These are phyloP conservation scores for Antheraea assamensis DNA, from an alignment of 2,888 invertebrate genomes.

Conservation along the genomic window DNA sequence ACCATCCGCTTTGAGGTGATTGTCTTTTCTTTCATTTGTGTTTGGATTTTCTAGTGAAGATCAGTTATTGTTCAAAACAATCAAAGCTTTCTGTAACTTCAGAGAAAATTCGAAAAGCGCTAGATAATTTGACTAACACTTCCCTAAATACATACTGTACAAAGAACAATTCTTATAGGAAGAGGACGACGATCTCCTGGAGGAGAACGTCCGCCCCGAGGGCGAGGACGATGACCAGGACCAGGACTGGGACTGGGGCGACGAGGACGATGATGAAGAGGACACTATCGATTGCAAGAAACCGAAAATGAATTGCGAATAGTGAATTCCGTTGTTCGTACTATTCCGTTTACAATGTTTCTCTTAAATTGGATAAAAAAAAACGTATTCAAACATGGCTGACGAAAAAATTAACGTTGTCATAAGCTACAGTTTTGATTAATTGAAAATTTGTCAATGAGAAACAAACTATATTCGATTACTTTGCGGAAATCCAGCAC, in stretches of 20 bases:
- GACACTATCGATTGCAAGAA: constrained; percentile 58
- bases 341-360: not conserved
- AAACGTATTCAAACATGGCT: not conserved
- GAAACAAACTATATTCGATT: not conserved
- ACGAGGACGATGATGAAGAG: constrained; percentile 70
- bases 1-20: no score
- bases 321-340: not conserved
- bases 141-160: not conserved
- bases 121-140: not conserved
- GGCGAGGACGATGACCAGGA: constrained; percentile 52
- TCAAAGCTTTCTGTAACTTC: not conserved
- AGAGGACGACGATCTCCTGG: constrained; percentile 51
- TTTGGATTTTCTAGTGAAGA: no score
- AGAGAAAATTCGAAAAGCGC: not conserved
- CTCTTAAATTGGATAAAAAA: not conserved
- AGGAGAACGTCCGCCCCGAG: constrained; percentile 38
- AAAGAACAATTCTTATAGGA: constrained; percentile 32
- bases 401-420: not conserved
- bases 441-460: not conserved
- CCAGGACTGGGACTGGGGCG: constrained; percentile 72
- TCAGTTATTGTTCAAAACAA: no score
- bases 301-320: constrained; percentile 28
- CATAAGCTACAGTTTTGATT: not conserved
- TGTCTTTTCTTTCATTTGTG: no score
- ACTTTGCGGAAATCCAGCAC: no score